Evolutionary conservation across 92 coral and sea anemone genomes (phyloP).

Genomic region (Pocillopora grandis): DNA sequence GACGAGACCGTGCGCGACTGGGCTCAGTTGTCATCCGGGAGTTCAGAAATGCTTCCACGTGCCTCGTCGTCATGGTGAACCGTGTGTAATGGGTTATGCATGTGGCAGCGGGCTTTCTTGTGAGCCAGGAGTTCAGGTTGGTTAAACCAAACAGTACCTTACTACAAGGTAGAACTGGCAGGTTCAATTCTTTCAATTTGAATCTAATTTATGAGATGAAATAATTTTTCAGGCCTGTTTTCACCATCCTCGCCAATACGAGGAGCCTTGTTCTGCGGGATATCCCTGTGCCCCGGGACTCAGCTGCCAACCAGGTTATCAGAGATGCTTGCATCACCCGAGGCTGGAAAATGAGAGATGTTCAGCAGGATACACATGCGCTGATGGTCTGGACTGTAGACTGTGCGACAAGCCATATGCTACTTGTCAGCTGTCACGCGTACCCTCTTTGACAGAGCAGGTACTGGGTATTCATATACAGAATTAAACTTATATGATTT

Average conservation of each 20-base stretch:
- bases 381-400: conserved; percentile 73
- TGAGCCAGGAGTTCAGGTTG: conserved; percentile 92
- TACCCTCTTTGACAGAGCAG: conserved; percentile 73
- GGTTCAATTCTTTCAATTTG: neutral
- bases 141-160: neutral
- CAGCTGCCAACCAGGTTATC: conserved; percentile 91
- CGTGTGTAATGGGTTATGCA: conserved; percentile 81
- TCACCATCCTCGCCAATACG: conserved; percentile 69
- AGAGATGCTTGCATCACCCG: conserved; percentile 84
- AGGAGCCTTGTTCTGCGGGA: conserved; percentile 90
- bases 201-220: neutral
- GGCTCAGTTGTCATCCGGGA: conserved; percentile 97
- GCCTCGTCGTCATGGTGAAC: conserved; percentile 86
- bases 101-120: conserved; percentile 91
- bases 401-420: conserved; percentile 79
- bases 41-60: conserved; percentile 91
- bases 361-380: conserved; percentile 86
- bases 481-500: neutral
- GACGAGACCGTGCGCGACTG: conserved; percentile 85
- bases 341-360: conserved; percentile 87
- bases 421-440: conserved; percentile 84
- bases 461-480: conserved; percentile 22
- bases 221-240: conserved; percentile 63
- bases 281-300: conserved; percentile 79
- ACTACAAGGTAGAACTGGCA: neutral